Evolutionary conservation across 2,113 vertebrate species (phyloP).

Genomic region (Cairina moschata): DNA sequence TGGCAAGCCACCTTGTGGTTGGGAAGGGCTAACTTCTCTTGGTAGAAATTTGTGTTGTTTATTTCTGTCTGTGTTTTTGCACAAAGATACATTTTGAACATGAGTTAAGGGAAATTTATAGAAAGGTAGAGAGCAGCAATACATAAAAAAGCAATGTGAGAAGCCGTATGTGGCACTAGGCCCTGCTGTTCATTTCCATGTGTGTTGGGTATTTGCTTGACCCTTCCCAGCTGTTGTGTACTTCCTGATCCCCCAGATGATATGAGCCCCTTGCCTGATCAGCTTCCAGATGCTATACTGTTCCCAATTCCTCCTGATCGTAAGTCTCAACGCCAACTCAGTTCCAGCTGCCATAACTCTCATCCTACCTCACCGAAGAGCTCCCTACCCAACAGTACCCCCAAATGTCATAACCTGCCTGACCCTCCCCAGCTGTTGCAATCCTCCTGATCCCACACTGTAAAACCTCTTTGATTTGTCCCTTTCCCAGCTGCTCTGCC

Average conservation of each 20-base stretch:
- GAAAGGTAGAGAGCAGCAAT: neutral
- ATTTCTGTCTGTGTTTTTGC: neutral
- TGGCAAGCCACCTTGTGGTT: neutral
- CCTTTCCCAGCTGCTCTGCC: slow-evolving; percentile 59
- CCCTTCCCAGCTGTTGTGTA: slow-evolving; percentile 68
- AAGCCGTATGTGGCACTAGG: neutral
- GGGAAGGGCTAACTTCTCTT: neutral
- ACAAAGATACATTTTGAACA: neutral
- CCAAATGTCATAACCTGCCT: slow-evolving; percentile 53
- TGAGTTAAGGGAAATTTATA: neutral
- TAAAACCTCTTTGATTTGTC: slow-evolving; percentile 66
- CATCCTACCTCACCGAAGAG: slow-evolving; percentile 3
- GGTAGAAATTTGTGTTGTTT: neutral
- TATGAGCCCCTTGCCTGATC: slow-evolving; percentile 64
- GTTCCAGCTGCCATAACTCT: slow-evolving; percentile 60
- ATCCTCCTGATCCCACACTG: slow-evolving; percentile 53
- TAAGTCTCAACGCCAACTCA: slow-evolving; percentile 42
- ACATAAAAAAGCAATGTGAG: slow-evolving; percentile 21
- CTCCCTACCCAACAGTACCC: slow-evolving; percentile 41
- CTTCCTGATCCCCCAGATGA: slow-evolving; percentile 54
- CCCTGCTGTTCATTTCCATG: slow-evolving; percentile 58
- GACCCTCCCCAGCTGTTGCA: slow-evolving; percentile 64
- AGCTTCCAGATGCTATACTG: slow-evolving; percentile 63
- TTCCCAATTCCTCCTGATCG: slow-evolving; percentile 50
- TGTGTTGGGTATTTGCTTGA: slow-evolving; percentile 66